A percentile compares a stretch with the other conserved stretches of the same genome.
These are phyloP conservation scores for Dromococcyx pavoninus DNA, from an alignment of 2,797 vertebrate genomes.

Conservation along the genomic window DNA sequence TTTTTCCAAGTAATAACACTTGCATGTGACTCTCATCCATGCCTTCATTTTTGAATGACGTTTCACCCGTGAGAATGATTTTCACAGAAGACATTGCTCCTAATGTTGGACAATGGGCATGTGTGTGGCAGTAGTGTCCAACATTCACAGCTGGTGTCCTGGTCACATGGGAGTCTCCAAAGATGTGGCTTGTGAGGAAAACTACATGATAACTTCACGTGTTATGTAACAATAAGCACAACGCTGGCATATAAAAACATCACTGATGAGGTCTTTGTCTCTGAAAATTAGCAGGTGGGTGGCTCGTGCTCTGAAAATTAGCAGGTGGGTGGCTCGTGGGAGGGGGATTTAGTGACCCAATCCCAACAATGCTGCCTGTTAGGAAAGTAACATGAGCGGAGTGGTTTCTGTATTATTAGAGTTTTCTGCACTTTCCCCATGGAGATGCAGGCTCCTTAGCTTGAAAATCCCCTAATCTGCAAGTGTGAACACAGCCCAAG, in stretches of 20 bases:
- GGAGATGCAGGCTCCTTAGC: neutral
- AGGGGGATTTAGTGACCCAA: rapidly evolving
- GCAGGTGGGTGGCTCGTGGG: rapidly evolving
- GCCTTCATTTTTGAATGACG: neutral
- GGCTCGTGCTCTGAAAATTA: rapidly evolving
- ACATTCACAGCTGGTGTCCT: neutral
- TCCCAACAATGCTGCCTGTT: neutral
- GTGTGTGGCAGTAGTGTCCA: neutral
- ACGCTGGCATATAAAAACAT: neutral
- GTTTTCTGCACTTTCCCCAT: neutral
- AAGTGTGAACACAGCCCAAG: neutral
- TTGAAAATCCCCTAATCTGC: neutral
- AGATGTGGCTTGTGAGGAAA: neutral
- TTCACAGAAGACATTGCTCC: rapidly evolving
- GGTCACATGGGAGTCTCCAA: neutral
- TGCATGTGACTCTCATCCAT: neutral
- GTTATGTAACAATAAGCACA: neutral
- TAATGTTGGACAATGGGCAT: neutral
- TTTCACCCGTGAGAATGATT: neutral
- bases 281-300: neutral
- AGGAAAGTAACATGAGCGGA: rapidly evolving
- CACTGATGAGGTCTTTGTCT: neutral
- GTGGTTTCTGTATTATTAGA: neutral
- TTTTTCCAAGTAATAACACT: neutral
- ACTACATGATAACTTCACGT: neutral